These are phyloP conservation scores for Rhombomys opimus DNA, from an alignment of 2,113 vertebrate genomes.

Conservation along the genomic window DNA sequence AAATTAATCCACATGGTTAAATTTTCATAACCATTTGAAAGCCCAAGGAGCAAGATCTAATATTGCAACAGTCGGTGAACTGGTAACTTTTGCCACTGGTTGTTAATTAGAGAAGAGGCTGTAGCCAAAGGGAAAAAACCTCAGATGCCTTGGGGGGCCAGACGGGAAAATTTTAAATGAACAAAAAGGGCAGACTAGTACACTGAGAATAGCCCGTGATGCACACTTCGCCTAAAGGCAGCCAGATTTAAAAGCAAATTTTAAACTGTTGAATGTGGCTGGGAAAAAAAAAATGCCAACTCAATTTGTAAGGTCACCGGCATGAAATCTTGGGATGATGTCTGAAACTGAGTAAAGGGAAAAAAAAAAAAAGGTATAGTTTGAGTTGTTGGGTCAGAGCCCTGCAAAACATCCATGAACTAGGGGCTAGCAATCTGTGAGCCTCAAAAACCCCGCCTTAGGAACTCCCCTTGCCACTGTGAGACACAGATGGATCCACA, in stretches of 20 bases:
- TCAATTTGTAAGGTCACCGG: not conserved
- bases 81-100: not conserved
- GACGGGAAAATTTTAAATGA: not conserved
- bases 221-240: not conserved
- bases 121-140: not conserved
- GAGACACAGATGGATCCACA: not conserved
- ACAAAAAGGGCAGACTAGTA: not conserved
- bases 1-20: slow-evolving; percentile 33
- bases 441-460: not conserved
- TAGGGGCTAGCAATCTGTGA: not conserved
- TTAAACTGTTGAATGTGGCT: not conserved
- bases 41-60: not conserved
- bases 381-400: not conserved
- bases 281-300: not conserved
- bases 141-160: not conserved
- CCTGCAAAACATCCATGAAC: not conserved
- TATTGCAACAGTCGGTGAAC: not conserved
- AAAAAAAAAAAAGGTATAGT: not conserved
- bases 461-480: not conserved
- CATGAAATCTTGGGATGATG: not conserved
- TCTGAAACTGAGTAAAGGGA: not conserved
- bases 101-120: slow-evolving; percentile 13
- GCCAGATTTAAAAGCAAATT: slow-evolving; percentile 9
- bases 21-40: slow-evolving; percentile 54
- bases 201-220: not conserved